Percentiles rank a stretch among this genome's conserved stretches.
Evolutionary conservation across 2,888 invertebrate genomes (phyloP).

Genomic region (Notocelia uddmanniana): DNA sequence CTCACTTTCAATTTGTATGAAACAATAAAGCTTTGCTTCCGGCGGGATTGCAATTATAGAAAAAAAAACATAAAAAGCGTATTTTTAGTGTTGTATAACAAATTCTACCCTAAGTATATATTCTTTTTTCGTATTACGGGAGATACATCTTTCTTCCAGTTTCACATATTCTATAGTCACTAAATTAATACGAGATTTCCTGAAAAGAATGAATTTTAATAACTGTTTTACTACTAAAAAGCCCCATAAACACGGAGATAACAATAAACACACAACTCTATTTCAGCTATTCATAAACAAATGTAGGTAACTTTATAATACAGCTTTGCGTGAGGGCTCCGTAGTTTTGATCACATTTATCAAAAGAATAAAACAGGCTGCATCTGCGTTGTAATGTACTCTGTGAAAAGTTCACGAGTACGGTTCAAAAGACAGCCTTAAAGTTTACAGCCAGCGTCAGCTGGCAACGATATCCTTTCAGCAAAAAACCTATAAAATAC

Average conservation of each 20-base stretch:
- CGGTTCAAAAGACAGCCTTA: not conserved
- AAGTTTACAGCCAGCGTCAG: not conserved
- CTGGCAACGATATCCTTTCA: not conserved
- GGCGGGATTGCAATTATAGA: too few species aligned
- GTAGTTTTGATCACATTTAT: not conserved
- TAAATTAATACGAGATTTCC: not conserved
- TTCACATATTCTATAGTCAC: not conserved
- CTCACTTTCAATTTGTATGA: too few species aligned
- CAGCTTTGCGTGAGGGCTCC: not conserved
- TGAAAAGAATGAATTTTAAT: not conserved
- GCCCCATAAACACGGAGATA: not conserved
- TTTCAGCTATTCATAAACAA: slow-evolving; percentile 4
- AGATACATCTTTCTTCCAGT: not conserved
- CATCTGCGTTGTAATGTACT: not conserved
- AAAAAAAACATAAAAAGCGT: too few species aligned
- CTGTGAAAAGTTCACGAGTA: not conserved
- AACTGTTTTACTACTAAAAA: not conserved
- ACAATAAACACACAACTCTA: not conserved
- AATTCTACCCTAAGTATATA: too few species aligned
- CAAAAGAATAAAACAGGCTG: not conserved
- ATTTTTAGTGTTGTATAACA: too few species aligned
- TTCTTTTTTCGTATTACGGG: too few species aligned
- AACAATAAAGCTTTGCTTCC: too few species aligned
- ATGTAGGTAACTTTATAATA: not conserved
- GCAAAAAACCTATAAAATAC: not conserved